These are phyloP conservation scores for Balaeniceps rex DNA, from an alignment of 2,113 vertebrate genomes.

Conservation along the genomic window DNA sequence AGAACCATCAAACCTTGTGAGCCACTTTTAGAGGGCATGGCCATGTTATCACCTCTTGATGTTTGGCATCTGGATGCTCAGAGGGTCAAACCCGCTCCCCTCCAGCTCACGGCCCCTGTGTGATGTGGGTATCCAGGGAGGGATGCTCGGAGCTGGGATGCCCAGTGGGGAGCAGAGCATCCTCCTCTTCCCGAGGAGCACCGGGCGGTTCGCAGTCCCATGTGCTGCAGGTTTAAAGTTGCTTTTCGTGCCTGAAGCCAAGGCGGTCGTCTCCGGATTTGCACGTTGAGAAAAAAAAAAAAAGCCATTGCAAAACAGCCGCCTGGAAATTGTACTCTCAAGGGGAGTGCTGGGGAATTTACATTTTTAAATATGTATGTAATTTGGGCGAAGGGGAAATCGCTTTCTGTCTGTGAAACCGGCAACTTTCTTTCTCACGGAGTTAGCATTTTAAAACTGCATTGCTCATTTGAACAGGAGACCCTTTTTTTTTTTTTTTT, in stretches of 20 bases:
- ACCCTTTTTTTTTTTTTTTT: not conserved
- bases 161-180: not conserved
- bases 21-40: not conserved
- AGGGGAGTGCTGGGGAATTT: not conserved
- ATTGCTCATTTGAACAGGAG: not conserved
- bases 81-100: not conserved
- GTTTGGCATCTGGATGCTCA: not conserved
- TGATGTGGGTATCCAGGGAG: not conserved
- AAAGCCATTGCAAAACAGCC: not conserved
- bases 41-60: fast-evolving
- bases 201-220: fast-evolving
- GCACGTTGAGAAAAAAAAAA: not conserved
- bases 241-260: not conserved
- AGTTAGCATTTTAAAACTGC: slow-evolving; percentile 8
- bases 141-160: not conserved
- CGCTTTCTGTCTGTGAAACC: not conserved
- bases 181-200: not conserved
- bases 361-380: slow-evolving; percentile 40
- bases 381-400: slow-evolving; percentile 10
- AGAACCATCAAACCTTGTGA: not conserved
- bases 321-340: not conserved
- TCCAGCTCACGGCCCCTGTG: fast-evolving
- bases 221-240: not conserved
- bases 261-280: not conserved
- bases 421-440: not conserved